These are phyloP conservation scores for Aquatica leii DNA, from an alignment of 2,888 invertebrate genomes.

Conservation along the genomic window DNA sequence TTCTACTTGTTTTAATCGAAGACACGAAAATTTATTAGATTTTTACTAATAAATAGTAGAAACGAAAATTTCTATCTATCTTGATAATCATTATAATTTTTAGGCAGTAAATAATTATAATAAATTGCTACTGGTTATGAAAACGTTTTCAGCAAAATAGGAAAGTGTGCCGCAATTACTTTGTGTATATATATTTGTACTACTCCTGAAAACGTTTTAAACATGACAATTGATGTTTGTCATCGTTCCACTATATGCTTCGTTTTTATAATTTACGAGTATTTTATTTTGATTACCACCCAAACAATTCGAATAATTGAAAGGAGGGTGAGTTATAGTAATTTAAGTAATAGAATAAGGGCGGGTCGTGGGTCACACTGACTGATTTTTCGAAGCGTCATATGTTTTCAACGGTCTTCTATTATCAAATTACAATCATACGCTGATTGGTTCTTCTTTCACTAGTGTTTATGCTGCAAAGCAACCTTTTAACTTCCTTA, in stretches of 20 bases:
- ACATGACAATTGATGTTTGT: too few relatives aligned
- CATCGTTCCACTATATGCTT: not conserved
- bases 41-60: too few relatives aligned
- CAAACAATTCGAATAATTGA: conserved; percentile 32
- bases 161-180: too few relatives aligned
- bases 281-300: conserved; percentile 27
- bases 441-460: conserved; percentile 41
- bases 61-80: too few relatives aligned
- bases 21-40: too few relatives aligned
- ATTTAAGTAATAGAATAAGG: conserved; percentile 41
- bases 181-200: too few relatives aligned
- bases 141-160: too few relatives aligned
- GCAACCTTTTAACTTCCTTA: conserved; percentile 28
- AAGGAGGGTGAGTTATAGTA: conserved; percentile 34
- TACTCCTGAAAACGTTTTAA: too few relatives aligned
- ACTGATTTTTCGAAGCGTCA: conserved; percentile 48
- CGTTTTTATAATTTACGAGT: conserved; percentile 9
- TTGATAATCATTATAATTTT: too few relatives aligned
- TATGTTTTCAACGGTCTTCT: conserved; percentile 47
- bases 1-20: not conserved
- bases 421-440: conserved; percentile 46
- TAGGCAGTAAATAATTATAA: too few relatives aligned
- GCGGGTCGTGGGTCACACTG: conserved; percentile 41
- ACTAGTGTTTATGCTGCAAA: conserved; percentile 13
- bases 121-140: too few relatives aligned